Evolutionary conservation across 2,888 invertebrate species (phyloP), one percentile per base, ranked within the genome.

Genomic region (Meliscaeva auricollis): DNA sequence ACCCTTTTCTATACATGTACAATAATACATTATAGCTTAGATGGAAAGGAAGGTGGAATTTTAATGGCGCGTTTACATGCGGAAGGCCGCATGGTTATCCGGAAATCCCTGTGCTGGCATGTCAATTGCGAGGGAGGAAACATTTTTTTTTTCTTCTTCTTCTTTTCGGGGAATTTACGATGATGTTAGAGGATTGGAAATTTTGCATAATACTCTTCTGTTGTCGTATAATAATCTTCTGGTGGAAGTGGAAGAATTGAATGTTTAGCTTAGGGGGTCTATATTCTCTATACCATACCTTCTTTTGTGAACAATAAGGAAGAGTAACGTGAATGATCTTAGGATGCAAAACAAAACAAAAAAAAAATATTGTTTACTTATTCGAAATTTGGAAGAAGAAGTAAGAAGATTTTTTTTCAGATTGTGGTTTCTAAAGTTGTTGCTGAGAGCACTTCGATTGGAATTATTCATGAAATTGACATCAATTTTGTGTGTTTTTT

Each of bases 21-120:
- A n/a, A n/a, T n/a, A n/a, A n/a, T n/a, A n/a, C n/a, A n/a, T n/a
- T n/a, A n/a, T n/a, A n/a, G n/a, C n/a, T n/a, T n/a, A 22, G 3
- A n/a, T 41, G 38, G 41, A 50, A 48, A 48, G 62, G 75, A 80
- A 76, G 85, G 81, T 73, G 81, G 77, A 85, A 85, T 85, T 83
- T 81, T 73, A 81, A 85, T 85, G 73, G 70, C 66, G 84, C 80
- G 84, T 68, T 79, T 84, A 76, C 66, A 48, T 41, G 75, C 80
- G 75, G 70, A 80, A 80, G 84, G 58, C 60, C 50, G 72, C 17
- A 46, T 70, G 56, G 32, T 46, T 46, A 41, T 46, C 46, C 30
- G 64, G 64, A 64, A 64, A 64, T 64, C 46, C 46, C 15, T 38
- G 38, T 3, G 30, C 46, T 64, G 46, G 64, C 22, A 64, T 64